These are phyloP conservation scores for Buceros bicornis DNA, from an alignment of 2,797 vertebrate genomes.

Conservation along the genomic window DNA sequence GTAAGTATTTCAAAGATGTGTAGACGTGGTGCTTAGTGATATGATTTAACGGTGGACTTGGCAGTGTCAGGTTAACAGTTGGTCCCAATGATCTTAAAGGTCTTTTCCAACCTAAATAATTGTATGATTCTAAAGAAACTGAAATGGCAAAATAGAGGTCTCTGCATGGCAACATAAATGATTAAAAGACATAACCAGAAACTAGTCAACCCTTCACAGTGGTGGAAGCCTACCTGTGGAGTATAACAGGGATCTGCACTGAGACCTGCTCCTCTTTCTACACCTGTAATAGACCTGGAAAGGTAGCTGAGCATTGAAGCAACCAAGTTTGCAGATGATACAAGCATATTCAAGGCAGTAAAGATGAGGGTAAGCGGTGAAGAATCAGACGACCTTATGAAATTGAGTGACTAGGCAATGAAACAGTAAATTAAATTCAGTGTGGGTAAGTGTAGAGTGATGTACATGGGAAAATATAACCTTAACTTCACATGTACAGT, in stretches of 20 bases:
- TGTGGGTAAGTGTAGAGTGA: conserved; percentile 42
- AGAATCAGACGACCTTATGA: conserved; percentile 46
- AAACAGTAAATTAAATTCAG: conserved; percentile 59
- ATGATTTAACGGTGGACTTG: neutral
- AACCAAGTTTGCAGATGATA: neutral
- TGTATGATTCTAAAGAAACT: neutral
- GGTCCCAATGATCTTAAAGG: neutral
- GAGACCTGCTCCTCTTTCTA: neutral
- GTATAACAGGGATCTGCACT: neutral
- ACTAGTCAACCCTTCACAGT: neutral
- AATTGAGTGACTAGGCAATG: conserved; percentile 56
- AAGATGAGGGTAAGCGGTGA: neutral
- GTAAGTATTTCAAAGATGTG: neutral
- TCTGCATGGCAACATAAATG: neutral
- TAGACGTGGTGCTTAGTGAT: neutral
- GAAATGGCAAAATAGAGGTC: neutral
- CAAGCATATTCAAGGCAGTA: neutral
- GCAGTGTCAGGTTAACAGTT: neutral
- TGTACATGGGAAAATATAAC: conserved; percentile 59
- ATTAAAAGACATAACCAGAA: neutral
- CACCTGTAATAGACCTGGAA: neutral
- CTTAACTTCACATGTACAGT: conserved; percentile 52
- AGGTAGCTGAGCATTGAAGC: neutral
- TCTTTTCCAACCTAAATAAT: neutral
- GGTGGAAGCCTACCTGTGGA: neutral